A percentile compares a stretch with the other conserved stretches of the same genome.
These are phyloP conservation scores for Cordylochernes scorpioides DNA, from an alignment of 2,888 invertebrate species.

Conservation along the genomic window DNA sequence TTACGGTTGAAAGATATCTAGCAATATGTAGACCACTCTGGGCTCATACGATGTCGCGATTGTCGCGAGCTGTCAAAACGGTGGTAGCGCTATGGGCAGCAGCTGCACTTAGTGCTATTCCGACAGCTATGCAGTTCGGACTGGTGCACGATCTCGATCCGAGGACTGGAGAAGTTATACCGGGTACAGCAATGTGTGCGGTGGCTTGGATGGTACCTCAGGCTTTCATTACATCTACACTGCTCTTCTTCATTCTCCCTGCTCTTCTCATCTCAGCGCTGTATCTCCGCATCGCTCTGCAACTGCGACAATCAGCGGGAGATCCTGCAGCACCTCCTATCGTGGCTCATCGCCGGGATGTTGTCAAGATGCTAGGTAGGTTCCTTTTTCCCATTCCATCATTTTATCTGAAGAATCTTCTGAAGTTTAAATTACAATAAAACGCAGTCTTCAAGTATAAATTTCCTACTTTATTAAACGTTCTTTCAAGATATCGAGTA, in stretches of 20 bases:
- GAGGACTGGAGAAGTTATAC: constrained; percentile 21
- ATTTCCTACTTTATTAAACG: no score
- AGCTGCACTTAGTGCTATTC: constrained; percentile 28
- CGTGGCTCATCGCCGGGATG: constrained; percentile 15
- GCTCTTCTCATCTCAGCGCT: constrained; percentile 58
- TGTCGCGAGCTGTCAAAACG: constrained; percentile 49
- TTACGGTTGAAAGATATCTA: constrained; percentile 58
- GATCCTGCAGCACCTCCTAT: constrained; percentile 1
- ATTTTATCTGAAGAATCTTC: no score
- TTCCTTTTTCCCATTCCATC: no score
- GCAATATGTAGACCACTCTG: constrained; percentile 62
- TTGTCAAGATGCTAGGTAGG: constrained; percentile 34
- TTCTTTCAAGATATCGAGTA: no score
- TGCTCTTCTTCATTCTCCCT: constrained; percentile 54
- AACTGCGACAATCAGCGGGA: constrained; percentile 7
- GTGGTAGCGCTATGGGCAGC: constrained; percentile 52
- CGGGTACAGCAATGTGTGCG: constrained; percentile 32
- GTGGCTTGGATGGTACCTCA: constrained; percentile 33
- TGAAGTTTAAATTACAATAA: no score
- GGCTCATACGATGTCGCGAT: constrained; percentile 52
- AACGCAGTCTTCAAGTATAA: no score
- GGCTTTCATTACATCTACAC: constrained; percentile 46
- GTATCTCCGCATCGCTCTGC: constrained; percentile 28
- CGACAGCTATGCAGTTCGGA: constrained; percentile 37
- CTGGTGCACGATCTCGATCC: constrained; percentile 24